Conservation (phyloP, 2,113 vertebrate species). For the Esox niger region DNA sequence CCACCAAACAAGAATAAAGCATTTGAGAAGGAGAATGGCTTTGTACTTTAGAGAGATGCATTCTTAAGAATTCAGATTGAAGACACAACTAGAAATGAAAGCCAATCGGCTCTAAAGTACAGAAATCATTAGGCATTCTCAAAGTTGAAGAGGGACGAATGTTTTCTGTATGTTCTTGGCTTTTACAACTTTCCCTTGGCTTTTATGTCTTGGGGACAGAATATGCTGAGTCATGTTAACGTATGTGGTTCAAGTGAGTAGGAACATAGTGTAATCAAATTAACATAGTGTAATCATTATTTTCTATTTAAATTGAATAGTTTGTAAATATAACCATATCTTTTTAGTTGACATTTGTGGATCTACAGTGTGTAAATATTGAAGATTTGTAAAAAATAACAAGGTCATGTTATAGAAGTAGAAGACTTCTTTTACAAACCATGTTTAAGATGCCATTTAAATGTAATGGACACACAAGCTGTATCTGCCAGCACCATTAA, state of each 20-base stretch:
- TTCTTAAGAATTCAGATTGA: constrained; percentile 2
- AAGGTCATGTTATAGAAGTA: background rate
- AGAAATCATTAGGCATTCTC: background rate
- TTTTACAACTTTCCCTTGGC: background rate
- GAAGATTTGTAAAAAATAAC: no score
- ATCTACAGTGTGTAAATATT: background rate
- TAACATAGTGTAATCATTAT: no score
- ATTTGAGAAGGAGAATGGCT: background rate
- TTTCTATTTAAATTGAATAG: background rate
- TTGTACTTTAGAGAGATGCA: background rate
- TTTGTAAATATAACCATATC: background rate
- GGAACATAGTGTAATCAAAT: background rate
- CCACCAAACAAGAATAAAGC: background rate
- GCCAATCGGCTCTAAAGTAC: background rate
- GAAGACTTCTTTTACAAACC: background rate
- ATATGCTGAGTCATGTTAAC: background rate
- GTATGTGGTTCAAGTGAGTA: background rate
- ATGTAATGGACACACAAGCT: background rate
- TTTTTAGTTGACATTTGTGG: no score
- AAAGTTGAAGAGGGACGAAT: background rate
- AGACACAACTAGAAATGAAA: background rate
- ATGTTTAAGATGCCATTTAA: background rate
- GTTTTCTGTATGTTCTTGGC: background rate
- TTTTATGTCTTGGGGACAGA: background rate
- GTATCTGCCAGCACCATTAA: background rate